A percentile compares a stretch with the other conserved stretches of the same genome.
Conservation (phyloP, 2,888 invertebrate genomes). For the Cacoxenus indagator region DNA sequence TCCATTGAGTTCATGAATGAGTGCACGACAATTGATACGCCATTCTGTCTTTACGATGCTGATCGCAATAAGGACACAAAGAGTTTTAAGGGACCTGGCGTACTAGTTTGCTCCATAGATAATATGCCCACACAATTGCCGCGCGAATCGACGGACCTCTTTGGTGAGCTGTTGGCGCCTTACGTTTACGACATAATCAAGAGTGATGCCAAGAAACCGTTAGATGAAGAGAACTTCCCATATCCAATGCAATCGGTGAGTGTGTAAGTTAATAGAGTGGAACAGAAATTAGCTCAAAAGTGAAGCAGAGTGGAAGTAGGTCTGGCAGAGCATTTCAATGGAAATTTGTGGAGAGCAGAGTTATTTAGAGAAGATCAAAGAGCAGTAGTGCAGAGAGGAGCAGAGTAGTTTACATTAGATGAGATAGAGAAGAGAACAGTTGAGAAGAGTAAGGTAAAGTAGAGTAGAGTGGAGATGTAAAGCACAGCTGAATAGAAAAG, state of each 20-base stretch:
- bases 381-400: too few species aligned
- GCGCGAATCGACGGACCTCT: slow-evolving; percentile 96
- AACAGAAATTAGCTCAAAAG: neutral
- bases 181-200: slow-evolving; percentile 89
- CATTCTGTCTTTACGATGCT: slow-evolving; percentile 99
- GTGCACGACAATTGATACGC: slow-evolving; percentile 99
- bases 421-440: too few species aligned
- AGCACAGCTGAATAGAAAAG: too few species aligned
- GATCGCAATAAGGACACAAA: slow-evolving; percentile 97
- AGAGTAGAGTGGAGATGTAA: too few species aligned
- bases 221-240: slow-evolving; percentile 82
- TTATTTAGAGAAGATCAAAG: too few species aligned
- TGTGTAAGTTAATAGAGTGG: slow-evolving; percentile 19
- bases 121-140: slow-evolving; percentile 99
- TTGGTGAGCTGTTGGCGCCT: slow-evolving; percentile 92
- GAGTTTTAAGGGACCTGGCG: slow-evolving; percentile 96
- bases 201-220: slow-evolving; percentile 83
- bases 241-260: slow-evolving; percentile 68
- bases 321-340: too few species aligned
- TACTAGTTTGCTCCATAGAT: slow-evolving; percentile 99
- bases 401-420: too few species aligned
- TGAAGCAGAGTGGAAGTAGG: neutral
- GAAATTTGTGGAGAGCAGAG: too few species aligned
- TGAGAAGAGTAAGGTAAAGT: too few species aligned
- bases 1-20: slow-evolving; percentile 99